A percentile compares a stretch with the other conserved stretches of the same genome.
Evolutionary conservation across 2,113 vertebrate genomes (phyloP).

Genomic region (Sprattus sprattus): DNA sequence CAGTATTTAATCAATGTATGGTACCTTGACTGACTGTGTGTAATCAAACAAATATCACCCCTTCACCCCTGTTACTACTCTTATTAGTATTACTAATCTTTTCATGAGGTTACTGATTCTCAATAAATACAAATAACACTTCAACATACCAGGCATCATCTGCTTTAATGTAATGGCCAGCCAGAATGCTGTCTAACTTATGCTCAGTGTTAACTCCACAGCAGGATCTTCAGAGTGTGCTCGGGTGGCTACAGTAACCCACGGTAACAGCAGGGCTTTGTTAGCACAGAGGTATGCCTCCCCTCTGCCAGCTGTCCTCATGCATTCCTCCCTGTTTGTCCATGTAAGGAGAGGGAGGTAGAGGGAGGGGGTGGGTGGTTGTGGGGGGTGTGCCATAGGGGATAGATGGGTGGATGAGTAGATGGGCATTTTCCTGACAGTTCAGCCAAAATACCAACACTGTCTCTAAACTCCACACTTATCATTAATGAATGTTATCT

Average conservation of each 20-base stretch:
- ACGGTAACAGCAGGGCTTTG: slow-evolving; percentile 57
- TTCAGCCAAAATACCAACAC: background rate
- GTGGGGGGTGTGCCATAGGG: slow-evolving; percentile 5
- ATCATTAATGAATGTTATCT: background rate
- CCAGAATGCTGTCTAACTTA: background rate
- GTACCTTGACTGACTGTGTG: background rate
- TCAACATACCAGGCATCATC: background rate
- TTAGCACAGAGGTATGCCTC: slow-evolving; percentile 47
- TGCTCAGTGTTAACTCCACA: background rate
- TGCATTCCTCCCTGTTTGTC: slow-evolving; percentile 63
- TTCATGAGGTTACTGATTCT: background rate
- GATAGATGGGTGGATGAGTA: background rate
- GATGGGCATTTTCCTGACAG: background rate
- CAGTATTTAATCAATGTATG: background rate
- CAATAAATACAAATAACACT: background rate
- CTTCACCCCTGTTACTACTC: background rate
- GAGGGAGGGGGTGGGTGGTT: background rate
- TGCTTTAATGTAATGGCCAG: background rate
- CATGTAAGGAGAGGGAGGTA: slow-evolving; percentile 57
- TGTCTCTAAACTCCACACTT: background rate
- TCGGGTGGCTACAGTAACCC: slow-evolving; percentile 34
- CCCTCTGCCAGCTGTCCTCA: slow-evolving; percentile 64
- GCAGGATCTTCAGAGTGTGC: background rate
- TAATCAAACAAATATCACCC: background rate
- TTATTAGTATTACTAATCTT: background rate